Evolutionary conservation across 1,140 invertebrate genomes (phyloP).

Genomic region (Aphis gossypii): DNA sequence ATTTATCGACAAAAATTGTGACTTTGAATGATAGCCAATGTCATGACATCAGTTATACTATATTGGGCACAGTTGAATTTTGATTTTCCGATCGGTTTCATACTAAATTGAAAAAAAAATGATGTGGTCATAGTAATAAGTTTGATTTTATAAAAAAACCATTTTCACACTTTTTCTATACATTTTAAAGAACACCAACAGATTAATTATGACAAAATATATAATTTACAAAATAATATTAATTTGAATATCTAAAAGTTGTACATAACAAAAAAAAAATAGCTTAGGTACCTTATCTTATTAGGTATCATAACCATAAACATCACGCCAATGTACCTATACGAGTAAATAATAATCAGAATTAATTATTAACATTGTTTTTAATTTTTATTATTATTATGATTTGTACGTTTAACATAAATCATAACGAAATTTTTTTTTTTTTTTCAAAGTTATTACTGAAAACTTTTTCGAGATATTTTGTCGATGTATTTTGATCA

Average conservation of each 20-base stretch:
- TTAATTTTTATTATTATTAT: background rate
- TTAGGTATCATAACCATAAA: too few species aligned
- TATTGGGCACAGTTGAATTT: conserved; percentile 1
- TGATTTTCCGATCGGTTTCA: background rate
- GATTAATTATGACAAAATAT: background rate
- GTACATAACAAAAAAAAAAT: too few species aligned
- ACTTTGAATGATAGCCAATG: conserved; percentile 33
- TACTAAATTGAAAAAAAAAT: background rate
- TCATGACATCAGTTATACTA: background rate
- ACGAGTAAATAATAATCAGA: background rate
- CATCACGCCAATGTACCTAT: too few species aligned
- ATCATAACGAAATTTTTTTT: background rate
- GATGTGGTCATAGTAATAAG: background rate
- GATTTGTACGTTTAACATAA: background rate
- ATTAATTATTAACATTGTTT: background rate
- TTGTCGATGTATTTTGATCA: background rate
- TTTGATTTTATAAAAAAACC: background rate
- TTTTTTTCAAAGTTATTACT: background rate
- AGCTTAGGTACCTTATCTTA: too few species aligned
- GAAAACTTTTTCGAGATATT: background rate
- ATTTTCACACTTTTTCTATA: background rate
- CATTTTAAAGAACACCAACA: background rate
- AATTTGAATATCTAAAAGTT: background rate
- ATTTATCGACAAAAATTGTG: background rate
- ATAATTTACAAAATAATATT: background rate